Conservation (phyloP, 2,797 vertebrate genomes). For the Hapalemur alaotrensis region DNA sequence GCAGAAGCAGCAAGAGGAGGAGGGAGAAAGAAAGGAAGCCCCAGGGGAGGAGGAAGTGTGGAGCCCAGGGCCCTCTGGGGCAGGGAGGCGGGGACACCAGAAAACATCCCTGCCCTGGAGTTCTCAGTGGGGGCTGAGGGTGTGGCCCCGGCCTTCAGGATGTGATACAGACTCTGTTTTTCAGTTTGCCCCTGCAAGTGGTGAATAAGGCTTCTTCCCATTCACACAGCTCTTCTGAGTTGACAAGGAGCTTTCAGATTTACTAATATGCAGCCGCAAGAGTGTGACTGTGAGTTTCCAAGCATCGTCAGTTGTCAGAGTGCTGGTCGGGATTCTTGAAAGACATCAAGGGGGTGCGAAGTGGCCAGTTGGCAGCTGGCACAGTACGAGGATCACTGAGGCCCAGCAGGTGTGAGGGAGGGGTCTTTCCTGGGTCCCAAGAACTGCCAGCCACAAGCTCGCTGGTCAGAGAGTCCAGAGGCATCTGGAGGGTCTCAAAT, state of each 20-base stretch:
- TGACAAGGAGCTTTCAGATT: slow-evolving; percentile 19
- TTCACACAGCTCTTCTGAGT: not conserved
- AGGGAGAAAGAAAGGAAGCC: not conserved
- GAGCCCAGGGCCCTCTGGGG: not conserved
- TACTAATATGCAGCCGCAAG: not conserved
- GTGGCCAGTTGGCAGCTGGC: not conserved
- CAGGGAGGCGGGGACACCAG: not conserved
- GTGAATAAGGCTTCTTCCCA: not conserved
- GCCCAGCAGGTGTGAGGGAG: not conserved
- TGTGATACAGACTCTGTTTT: not conserved
- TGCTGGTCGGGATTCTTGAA: not conserved
- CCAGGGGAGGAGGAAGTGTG: not conserved
- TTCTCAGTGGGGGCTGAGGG: not conserved
- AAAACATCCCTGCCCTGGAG: not conserved
- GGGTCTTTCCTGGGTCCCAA: not conserved
- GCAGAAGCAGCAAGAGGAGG: not conserved
- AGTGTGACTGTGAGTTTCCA: slow-evolving; percentile 27
- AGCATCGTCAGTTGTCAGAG: not conserved
- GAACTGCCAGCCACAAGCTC: not conserved
- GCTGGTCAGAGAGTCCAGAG: not conserved
- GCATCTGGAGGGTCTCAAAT: not conserved
- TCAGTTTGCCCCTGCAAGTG: not conserved
- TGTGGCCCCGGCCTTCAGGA: not conserved
- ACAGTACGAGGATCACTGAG: not conserved
- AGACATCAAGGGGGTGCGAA: not conserved